Conservation (phyloP, 92 coral and sea anemone genomes). For the Nematostella vectensis region DNA sequence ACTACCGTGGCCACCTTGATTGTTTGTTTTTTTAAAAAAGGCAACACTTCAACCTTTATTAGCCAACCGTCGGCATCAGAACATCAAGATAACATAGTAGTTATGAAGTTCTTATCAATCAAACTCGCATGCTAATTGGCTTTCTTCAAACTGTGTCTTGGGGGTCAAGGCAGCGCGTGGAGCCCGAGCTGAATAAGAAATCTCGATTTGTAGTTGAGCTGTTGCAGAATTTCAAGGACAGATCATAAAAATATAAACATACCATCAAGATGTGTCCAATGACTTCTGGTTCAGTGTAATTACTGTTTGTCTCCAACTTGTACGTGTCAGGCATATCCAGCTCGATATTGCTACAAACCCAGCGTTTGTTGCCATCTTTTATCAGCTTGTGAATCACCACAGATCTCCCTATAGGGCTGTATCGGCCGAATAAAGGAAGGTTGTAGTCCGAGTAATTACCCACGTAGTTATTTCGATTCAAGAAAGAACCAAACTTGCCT, state of each 20-base stretch:
- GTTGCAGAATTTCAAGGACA: too few relatives aligned
- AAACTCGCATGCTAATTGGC: neutral
- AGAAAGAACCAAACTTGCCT: slow-evolving; percentile 76
- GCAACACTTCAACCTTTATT: too few relatives aligned
- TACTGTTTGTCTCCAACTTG: slow-evolving; percentile 35
- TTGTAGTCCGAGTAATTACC: slow-evolving; percentile 52
- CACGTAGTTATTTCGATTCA: slow-evolving; percentile 18
- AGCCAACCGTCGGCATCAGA: too few relatives aligned
- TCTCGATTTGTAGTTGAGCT: too few relatives aligned
- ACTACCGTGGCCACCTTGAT: too few relatives aligned
- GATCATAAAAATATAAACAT: neutral
- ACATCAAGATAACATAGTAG: too few relatives aligned
- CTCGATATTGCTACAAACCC: slow-evolving; percentile 81
- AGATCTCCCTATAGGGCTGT: slow-evolving; percentile 84
- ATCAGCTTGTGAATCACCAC: slow-evolving; percentile 66
- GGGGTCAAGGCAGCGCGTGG: neutral
- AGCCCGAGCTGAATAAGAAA: neutral
- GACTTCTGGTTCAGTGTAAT: slow-evolving; percentile 61
- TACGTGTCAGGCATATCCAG: slow-evolving; percentile 8
- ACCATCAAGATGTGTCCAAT: slow-evolving; percentile 69
- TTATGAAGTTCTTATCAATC: too few relatives aligned
- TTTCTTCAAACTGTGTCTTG: neutral
- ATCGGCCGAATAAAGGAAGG: slow-evolving; percentile 81
- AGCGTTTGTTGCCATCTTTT: slow-evolving; percentile 45
- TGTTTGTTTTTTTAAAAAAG: too few relatives aligned